A percentile compares a stretch with the other conserved stretches of the same genome.
Evolutionary conservation across 2,888 invertebrate genomes (phyloP).

Genomic region (Hoplodrina blanda): DNA sequence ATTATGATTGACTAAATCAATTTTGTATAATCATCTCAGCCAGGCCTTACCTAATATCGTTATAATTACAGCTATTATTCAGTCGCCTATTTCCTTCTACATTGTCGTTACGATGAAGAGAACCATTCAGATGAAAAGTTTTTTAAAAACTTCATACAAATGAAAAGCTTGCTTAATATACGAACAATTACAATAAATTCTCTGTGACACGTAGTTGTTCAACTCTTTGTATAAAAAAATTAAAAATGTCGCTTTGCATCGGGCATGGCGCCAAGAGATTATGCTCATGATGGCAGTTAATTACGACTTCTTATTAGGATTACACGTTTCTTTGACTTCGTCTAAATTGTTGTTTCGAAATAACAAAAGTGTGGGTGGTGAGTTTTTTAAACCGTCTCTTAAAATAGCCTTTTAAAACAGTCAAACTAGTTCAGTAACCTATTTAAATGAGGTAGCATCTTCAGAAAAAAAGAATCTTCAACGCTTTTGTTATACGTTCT

Average conservation of each 20-base stretch:
- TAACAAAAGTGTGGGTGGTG: constrained; percentile 36
- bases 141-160: constrained; percentile 11
- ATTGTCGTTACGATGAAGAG: constrained; percentile 3
- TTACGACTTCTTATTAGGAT: constrained; percentile 64
- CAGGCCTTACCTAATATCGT: constrained; percentile 60
- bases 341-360: constrained; percentile 31
- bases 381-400: constrained; percentile 38
- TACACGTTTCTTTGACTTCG: constrained; percentile 40
- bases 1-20: constrained; percentile 61
- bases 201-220: constrained; percentile 61
- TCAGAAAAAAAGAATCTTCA: constrained; percentile 35
- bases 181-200: constrained; percentile 65
- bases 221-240: constrained; percentile 65
- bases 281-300: constrained; percentile 57
- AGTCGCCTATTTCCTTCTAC: constrained; percentile 20
- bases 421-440: constrained; percentile 65
- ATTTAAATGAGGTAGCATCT: constrained; percentile 61
- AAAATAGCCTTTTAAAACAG: constrained; percentile 31
- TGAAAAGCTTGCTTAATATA: constrained; percentile 56
- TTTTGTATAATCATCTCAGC: constrained; percentile 51
- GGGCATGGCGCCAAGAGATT: constrained; percentile 70
- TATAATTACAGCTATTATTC: constrained; percentile 62
- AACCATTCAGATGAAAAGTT: constrained; percentile 19
- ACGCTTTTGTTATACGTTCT: constrained; percentile 38
- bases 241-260: constrained; percentile 60